Conservation (phyloP, 2,113 vertebrate species). For the Hippocampus zosterae region DNA sequence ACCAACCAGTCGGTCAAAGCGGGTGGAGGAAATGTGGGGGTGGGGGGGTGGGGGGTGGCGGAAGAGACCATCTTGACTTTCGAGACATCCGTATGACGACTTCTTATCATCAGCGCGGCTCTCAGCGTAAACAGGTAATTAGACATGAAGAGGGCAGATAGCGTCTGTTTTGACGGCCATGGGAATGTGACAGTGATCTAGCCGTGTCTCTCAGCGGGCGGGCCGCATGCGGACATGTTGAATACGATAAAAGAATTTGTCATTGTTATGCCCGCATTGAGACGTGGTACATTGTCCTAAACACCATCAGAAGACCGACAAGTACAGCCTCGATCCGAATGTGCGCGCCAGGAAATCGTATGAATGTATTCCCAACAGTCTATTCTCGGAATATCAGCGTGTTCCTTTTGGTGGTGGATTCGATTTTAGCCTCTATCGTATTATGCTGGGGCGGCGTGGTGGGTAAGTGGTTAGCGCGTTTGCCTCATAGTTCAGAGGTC, state of each 20-base stretch:
- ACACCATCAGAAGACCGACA: constrained; percentile 27
- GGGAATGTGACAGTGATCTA: constrained; percentile 61
- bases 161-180: constrained; percentile 71
- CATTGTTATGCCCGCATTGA: constrained; percentile 56
- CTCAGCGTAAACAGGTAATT: constrained; percentile 69
- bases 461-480: no score
- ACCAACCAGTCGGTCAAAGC: background rate
- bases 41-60: background rate
- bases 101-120: constrained; percentile 6
- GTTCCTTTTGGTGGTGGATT: no score
- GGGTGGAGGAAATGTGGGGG: no score
- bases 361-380: background rate
- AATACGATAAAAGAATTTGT: constrained; percentile 59
- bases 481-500: no score
- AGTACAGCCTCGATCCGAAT: background rate
- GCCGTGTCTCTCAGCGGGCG: constrained; percentile 38
- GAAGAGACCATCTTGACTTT: background rate
- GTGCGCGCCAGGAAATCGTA: background rate
- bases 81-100: background rate
- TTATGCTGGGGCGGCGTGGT: no score
- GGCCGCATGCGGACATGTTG: constrained; percentile 32
- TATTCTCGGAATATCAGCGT: no score
- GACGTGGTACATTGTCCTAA: constrained; percentile 53
- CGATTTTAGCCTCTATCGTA: no score
- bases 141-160: constrained; percentile 67